phyloP scores from a whole-genome alignment of 2,888 invertebrate species.

The Meloe dianella region DNA sequence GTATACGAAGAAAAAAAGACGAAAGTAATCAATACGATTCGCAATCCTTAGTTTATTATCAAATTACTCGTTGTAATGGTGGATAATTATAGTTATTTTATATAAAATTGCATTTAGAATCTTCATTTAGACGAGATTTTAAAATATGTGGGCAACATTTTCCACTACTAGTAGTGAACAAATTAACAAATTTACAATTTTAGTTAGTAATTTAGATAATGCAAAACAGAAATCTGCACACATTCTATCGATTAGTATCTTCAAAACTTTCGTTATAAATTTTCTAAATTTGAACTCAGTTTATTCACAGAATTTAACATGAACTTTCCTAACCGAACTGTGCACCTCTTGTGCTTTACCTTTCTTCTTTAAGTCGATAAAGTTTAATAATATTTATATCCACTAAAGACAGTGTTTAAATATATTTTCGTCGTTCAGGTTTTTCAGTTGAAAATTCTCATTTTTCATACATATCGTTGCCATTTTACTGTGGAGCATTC shows the following conservation, averaged over 20 bases:
- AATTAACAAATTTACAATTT: neutral
- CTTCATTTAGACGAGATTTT: neutral
- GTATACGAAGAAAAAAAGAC: neutral
- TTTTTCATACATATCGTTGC: neutral
- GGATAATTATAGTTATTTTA: neutral
- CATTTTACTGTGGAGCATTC: neutral
- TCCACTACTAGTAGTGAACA: too few relatives aligned
- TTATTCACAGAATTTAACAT: neutral
- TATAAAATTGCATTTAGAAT: neutral
- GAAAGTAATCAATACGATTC: neutral
- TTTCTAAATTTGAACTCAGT: neutral
- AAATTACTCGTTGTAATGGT: neutral
- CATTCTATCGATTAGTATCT: neutral
- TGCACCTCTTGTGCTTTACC: neutral
- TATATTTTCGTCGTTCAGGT: neutral
- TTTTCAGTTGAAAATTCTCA: neutral
- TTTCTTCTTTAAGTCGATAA: neutral
- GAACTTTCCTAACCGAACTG: neutral
- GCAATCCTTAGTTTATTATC: neutral
- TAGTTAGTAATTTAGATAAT: conserved; percentile 16
- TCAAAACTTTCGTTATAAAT: neutral
- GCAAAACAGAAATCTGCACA: conserved; percentile 2
- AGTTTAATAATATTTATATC: neutral
- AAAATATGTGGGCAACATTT: neutral
- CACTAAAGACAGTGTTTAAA: too few relatives aligned